A percentile compares a stretch with the other conserved stretches of the same genome.
phyloP scores from a whole-genome alignment of 2,113 vertebrate genomes.

The Mystacornis crossleyi region DNA sequence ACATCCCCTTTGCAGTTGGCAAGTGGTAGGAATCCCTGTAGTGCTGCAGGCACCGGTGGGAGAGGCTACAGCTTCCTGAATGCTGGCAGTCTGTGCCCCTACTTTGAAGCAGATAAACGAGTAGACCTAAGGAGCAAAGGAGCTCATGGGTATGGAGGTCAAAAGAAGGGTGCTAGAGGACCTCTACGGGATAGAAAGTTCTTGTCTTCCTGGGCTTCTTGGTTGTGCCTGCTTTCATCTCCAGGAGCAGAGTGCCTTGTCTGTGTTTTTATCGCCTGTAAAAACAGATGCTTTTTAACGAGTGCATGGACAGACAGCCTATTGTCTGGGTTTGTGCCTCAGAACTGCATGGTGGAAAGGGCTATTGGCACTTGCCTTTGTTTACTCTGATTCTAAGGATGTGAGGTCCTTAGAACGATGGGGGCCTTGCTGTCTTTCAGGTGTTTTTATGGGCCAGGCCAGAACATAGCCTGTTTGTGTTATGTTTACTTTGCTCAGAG shows the following conservation, averaged over 20 bases:
- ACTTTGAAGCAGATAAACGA: not conserved
- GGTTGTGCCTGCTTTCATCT: slow-evolving; percentile 7
- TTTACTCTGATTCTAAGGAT: slow-evolving; percentile 11
- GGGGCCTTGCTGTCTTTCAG: not conserved
- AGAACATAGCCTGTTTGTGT: not conserved
- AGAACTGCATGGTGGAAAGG: not conserved
- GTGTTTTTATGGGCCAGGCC: not conserved
- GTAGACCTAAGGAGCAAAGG: not conserved
- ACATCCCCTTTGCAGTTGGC: not conserved
- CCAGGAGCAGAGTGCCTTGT: not conserved
- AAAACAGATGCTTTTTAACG: slow-evolving; percentile 30
- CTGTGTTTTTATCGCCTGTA: slow-evolving; percentile 34
- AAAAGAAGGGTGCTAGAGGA: not conserved
- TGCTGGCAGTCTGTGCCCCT: not conserved
- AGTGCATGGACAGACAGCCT: not conserved
- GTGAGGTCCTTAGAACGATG: not conserved
- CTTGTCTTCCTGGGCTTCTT: not conserved
- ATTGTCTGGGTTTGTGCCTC: slow-evolving; percentile 39
- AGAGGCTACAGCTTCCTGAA: not conserved
- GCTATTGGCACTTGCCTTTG: slow-evolving; percentile 31
- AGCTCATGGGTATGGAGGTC: not conserved
- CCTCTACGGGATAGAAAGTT: not conserved
- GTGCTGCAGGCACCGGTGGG: not conserved
- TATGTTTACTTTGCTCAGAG: not conserved
- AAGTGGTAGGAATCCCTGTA: not conserved